These are phyloP conservation scores for Melanotaenia trifasciata DNA, from an alignment of 2,797 vertebrate genomes.

Conservation along the genomic window DNA sequence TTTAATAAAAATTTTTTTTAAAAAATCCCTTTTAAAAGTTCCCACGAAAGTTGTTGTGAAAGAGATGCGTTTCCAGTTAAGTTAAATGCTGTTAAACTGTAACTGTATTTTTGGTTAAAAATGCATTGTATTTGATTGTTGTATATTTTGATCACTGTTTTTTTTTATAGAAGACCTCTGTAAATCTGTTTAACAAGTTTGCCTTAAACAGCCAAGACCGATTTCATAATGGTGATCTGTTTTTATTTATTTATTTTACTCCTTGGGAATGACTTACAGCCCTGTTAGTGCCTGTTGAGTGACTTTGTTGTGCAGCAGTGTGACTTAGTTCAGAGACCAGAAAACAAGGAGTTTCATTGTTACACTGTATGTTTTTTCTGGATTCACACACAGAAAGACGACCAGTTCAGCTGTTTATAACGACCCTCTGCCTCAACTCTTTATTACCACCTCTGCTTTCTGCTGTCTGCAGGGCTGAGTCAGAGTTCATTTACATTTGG, in stretches of 20 bases:
- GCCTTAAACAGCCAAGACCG: not conserved
- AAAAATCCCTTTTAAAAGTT: no score
- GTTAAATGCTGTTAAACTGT: no score
- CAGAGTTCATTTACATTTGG: not conserved
- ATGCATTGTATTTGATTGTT: no score
- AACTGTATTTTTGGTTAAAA: no score
- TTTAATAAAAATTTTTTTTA: no score
- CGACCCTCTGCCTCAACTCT: not conserved
- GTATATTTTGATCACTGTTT: not conserved
- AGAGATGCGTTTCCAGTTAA: no score
- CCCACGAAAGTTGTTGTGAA: no score
- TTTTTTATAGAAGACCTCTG: not conserved
- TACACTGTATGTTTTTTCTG: not conserved
- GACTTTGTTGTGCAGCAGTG: conserved; percentile 28
- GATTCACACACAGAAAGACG: conserved; percentile 2
- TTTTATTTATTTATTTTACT: not conserved
- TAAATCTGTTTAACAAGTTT: not conserved
- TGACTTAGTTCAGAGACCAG: not conserved
- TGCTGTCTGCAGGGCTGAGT: not conserved
- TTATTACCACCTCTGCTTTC: not conserved
- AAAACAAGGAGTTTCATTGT: not conserved
- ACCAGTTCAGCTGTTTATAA: conserved; percentile 3
- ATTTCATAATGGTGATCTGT: conserved; percentile 10
- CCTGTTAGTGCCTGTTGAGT: conserved; percentile 30
- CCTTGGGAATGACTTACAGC: conserved; percentile 15